Base-by-base conservation (phyloP, 1,140 invertebrate genomes). In the Amphibalanus amphitrite region DNA sequence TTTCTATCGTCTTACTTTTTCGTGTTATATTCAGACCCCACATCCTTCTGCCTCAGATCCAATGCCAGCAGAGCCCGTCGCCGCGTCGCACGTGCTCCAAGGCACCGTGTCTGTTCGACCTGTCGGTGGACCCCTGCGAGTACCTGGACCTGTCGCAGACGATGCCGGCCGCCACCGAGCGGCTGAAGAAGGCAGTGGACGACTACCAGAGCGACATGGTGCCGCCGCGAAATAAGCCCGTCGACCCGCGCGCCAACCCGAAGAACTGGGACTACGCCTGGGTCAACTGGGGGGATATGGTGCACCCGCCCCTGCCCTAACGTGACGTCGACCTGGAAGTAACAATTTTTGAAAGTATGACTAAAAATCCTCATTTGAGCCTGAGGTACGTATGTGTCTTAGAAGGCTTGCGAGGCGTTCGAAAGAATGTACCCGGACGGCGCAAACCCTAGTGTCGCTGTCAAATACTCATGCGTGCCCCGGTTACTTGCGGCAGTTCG, bases 91-190 rank as follows among this genome's bases (percentile, higher is more conserved):
- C 47, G 6, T 59, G 71, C 0, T 75, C 86, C 0, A 75, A 81
- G 67, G 77, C 80, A 28, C 85, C 90, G 0, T 95, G 93, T 77
- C 82, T 95, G 0, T 93, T 90, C 77, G 87, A 95, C 77, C 82
- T 95, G 28, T 76, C 81, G 0, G 76, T 83, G 29, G 93, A 95
- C 82, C 93, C 93, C 8, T 96, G 93, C 78, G 93, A 95, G 81
- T 82, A 81, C 26, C 83, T 85, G 71, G 93, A 95, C 79, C 77
- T 94, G 10, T 87, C 89, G 3, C 75, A 80, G 85, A 86, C 81
- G 29, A 59, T 74, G 69, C 73, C 74, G 38, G 71, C 68, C 69
- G 82, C 89, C 20, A 75, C 91, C 0, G 74, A 83, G 6, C 73
- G 81, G 0, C 73, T 95, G 47, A 71, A 85, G 65, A 74, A 81